Percentiles rank a stretch among this genome's conserved stretches.
phyloP scores from a whole-genome alignment of 1,140 invertebrate species.

The Lethrus apterus region DNA sequence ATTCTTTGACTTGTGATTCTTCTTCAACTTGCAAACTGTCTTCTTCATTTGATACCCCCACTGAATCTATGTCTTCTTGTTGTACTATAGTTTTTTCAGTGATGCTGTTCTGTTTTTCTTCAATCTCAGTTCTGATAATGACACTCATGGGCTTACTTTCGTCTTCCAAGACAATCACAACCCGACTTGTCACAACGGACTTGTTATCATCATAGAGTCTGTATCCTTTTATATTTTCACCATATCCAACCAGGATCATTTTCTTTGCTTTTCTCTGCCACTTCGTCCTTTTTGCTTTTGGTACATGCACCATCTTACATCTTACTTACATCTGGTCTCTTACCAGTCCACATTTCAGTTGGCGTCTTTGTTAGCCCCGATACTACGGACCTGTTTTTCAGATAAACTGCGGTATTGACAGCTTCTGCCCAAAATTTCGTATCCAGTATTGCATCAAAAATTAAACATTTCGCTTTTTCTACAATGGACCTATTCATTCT shows the following conservation, averaged over 20 bases:
- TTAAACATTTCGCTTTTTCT: conserved; percentile 35
- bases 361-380: conserved; percentile 19
- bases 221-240: conserved; percentile 30
- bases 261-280: conserved; percentile 30
- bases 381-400: conserved; percentile 31
- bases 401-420: conserved; percentile 27
- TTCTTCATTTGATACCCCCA: too few relatives aligned
- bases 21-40: too few relatives aligned
- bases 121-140: too few relatives aligned
- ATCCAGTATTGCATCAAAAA: conserved; percentile 28
- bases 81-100: too few relatives aligned
- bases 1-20: too few relatives aligned
- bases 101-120: too few relatives aligned
- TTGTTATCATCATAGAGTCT: conserved; percentile 20
- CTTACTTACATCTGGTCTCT: conserved; percentile 22
- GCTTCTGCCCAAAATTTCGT: conserved; percentile 40
- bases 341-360: conserved; percentile 24
- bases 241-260: conserved; percentile 32
- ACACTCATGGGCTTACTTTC: too few relatives aligned
- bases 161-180: too few relatives aligned
- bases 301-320: conserved; percentile 22
- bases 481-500: conserved; percentile 36
- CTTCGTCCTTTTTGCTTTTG: conserved; percentile 32
- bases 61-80: too few relatives aligned
- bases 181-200: too few relatives aligned